Base-by-base conservation (phyloP, 2,888 invertebrate genomes). In the Petrophora chlorosata region DNA sequence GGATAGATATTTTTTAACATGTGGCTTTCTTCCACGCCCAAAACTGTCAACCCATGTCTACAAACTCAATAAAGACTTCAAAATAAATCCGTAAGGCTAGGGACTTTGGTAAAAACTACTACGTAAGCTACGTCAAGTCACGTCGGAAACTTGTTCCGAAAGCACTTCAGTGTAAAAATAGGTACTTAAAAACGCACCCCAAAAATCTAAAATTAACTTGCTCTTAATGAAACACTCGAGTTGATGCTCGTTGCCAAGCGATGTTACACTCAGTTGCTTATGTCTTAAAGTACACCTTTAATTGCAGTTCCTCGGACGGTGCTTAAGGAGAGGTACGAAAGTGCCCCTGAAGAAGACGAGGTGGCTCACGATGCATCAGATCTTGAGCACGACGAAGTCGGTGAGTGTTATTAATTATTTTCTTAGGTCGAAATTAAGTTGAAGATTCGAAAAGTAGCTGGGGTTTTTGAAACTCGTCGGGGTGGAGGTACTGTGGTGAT, bases 321-420 rank as follows among this genome's bases (percentile, higher is more conserved):
- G 41, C 88, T 97, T 53, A 95, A 95, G 74, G 95, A 96, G 81
- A 93, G 94, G 61, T 96, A 94, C 82, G 95, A 96, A 73, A 95
- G 95, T 53, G 93, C 93, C 16, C 92, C 94, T 34, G 95, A 96
- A 79, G 92, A 94, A 56, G 97, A 96, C 77, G 96, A 96, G 77
- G 92, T 92, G 56, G 91, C 92, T 61, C 92, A 88, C 66, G 89
- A 86, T 65, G 84, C 79, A 68, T 79, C 85, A 48, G 85, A 87
- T 74, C 79, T 84, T 69, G 85, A 88, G 63, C 82, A 86, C 68
- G 90, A 92, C 58, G 91, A 91, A 61, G 85, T 91, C 54, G 91
- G 91, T 83, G 79, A 91, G 83, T 90, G 64, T 73, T 82, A 68
- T 71, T 70, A 70, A 63, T 60, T 60, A 59, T 56, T 46, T 42